A percentile compares a stretch with the other conserved stretches of the same genome.
These are phyloP conservation scores for Caerostris extrusa DNA, from an alignment of 1,140 invertebrate species.

Conservation along the genomic window DNA sequence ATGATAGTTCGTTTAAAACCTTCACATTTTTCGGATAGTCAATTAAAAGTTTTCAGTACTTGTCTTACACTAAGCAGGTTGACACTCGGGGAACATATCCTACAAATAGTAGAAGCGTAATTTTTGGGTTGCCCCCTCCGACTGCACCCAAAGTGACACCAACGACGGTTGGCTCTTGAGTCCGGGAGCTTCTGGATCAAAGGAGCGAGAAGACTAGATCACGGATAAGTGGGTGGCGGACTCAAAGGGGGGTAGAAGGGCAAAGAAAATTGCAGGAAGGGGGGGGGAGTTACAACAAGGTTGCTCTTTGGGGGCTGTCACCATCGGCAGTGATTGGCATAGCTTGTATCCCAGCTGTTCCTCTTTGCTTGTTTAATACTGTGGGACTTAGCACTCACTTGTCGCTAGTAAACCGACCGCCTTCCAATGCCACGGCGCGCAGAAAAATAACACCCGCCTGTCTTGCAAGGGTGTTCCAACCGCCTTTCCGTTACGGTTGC, in stretches of 20 bases:
- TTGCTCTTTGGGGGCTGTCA: constrained; percentile 61
- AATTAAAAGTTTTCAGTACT: no score
- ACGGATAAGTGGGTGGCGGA: constrained; percentile 56
- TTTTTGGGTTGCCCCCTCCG: constrained; percentile 6
- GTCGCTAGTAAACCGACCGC: constrained; percentile 55
- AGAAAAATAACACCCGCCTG: constrained; percentile 70
- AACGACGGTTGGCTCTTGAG: constrained; percentile 42
- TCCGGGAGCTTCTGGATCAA: constrained; percentile 69
- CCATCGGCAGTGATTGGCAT: constrained; percentile 66
- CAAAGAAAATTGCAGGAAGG: constrained; percentile 1
- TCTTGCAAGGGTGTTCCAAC: constrained; percentile 26
- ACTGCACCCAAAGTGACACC: constrained; percentile 55
- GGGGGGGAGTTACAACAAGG: not conserved
- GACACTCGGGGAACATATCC: not conserved
- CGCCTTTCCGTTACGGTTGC: constrained; percentile 35
- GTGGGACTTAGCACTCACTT: constrained; percentile 62
- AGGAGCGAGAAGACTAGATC: constrained; percentile 60
- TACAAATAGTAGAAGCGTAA: not conserved
- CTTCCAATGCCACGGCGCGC: constrained; percentile 14
- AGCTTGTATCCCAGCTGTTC: constrained; percentile 29
- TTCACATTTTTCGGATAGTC: no score
- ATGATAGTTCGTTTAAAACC: no score
- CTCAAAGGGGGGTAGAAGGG: constrained; percentile 14
- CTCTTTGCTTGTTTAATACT: constrained; percentile 66
- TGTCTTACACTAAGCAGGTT: not conserved